Percentiles rank a stretch among this genome's conserved stretches.
Conservation (phyloP, 2,113 vertebrate genomes). For the Amblyornis subalaris region DNA sequence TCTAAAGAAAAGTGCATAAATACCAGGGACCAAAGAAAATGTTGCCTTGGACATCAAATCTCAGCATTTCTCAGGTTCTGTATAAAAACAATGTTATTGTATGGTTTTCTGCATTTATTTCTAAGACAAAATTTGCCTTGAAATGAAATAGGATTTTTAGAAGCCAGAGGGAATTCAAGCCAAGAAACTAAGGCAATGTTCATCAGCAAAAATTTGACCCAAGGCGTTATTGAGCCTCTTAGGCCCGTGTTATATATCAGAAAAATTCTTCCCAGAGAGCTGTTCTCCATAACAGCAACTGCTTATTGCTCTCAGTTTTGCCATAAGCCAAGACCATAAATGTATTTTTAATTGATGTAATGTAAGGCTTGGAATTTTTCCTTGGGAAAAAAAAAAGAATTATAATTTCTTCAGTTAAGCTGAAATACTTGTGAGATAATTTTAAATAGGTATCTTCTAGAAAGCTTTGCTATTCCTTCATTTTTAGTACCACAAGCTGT, state of each 20-base stretch:
- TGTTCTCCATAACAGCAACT: not conserved
- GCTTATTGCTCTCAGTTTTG: not conserved
- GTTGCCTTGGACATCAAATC: not conserved
- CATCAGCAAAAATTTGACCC: constrained; percentile 13
- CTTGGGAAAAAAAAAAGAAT: fast-evolving
- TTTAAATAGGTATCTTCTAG: not conserved
- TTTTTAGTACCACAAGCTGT: not conserved
- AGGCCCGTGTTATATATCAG: not conserved
- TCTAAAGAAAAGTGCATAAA: not conserved
- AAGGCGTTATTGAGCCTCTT: not conserved
- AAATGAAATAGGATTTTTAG: not conserved
- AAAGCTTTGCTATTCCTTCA: not conserved
- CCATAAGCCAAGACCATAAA: not conserved
- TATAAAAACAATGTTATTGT: not conserved
- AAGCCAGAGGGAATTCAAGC: not conserved
- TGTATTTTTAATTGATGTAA: constrained; percentile 20
- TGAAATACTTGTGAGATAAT: not conserved
- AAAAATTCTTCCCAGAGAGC: constrained; percentile 6
- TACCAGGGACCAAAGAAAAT: not conserved
- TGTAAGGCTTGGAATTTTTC: not conserved
- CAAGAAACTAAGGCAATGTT: not conserved
- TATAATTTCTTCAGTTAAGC: not conserved
- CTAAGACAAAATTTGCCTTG: not conserved
- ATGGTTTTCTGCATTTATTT: not conserved
- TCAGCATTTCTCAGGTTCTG: not conserved